These are phyloP conservation scores for Dichetophora obliterata DNA, from an alignment of 2,888 invertebrate species.

Conservation along the genomic window DNA sequence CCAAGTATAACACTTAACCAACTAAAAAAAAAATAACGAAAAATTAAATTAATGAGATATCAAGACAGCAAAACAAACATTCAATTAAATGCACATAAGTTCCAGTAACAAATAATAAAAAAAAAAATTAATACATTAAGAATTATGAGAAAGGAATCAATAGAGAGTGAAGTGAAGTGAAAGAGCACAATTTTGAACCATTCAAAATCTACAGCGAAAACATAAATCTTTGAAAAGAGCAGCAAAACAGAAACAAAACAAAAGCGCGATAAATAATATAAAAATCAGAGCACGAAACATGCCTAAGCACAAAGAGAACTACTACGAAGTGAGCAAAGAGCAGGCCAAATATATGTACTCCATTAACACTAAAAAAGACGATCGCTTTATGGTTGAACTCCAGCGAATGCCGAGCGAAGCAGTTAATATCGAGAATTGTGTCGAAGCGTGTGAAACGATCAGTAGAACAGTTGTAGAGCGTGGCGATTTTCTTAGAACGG, in stretches of 20 bases:
- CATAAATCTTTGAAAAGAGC: neutral
- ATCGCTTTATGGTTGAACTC: slow-evolving; percentile 42
- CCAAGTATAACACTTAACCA: slow-evolving; percentile 8
- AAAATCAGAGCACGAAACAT: slow-evolving; percentile 31
- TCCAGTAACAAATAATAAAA: slow-evolving; percentile 40
- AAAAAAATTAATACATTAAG: slow-evolving; percentile 12
- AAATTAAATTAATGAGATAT: slow-evolving; percentile 24
- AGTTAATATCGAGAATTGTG: slow-evolving; percentile 46
- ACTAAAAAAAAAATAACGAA: slow-evolving; percentile 8
- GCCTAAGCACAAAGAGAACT: slow-evolving; percentile 36
- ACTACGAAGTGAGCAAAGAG: slow-evolving; percentile 44
- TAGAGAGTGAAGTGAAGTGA: slow-evolving; percentile 7
- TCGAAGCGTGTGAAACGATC: slow-evolving; percentile 31
- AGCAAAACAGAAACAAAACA: slow-evolving; percentile 12
- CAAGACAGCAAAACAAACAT: slow-evolving; percentile 39
- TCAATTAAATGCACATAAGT: slow-evolving; percentile 48
- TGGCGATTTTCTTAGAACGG: slow-evolving; percentile 26
- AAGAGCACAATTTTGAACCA: neutral
- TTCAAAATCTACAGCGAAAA: neutral
- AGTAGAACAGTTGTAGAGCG: slow-evolving; percentile 2
- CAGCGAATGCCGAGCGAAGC: slow-evolving; percentile 40
- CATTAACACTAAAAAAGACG: slow-evolving; percentile 42
- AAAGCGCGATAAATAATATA: slow-evolving; percentile 9
- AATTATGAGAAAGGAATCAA: slow-evolving; percentile 4
- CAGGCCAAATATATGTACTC: slow-evolving; percentile 44